Evolutionary conservation across 2,797 vertebrate species (phyloP), one percentile per base, ranked within the genome.

Genomic region (Darevskia nairensis): DNA sequence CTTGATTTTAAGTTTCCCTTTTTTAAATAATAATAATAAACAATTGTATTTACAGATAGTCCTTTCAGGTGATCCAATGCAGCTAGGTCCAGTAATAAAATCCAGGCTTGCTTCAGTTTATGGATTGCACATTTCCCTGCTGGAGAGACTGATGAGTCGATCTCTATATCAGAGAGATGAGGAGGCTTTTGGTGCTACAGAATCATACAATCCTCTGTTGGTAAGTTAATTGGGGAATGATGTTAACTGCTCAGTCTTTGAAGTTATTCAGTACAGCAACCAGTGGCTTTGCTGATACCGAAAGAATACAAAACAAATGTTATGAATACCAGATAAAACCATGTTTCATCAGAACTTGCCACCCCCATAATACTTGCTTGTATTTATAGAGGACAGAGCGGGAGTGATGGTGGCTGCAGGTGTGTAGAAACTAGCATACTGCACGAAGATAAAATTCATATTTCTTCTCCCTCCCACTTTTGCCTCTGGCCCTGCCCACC

Each of bases 51-150:
- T 77, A 0, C 90, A 99, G 99, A 97, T 99, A 13, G 94, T 99
- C 86, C 97, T 99, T 71, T 97, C 98, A 8, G 98, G 99, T 88
- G 99, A 99, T 93, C 98, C 98, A 35, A 97, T 97, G 95, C 99
- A 99, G 91, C 95, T 99, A 83, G 99, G 99, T 6, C 98, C 99
- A 0, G 86, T 98, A 64, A 97, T 99, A 92, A 99, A 99, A 96
- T 99, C 98, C 84, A 97, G 95, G 85, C 93, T 98, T 10, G 98
- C 98, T 0, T 41, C 91, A 61, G 90, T 91, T 80, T 99, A 98
- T 68, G 99, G 98, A 82, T 97, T 99, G 82, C 98, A 96, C 1
- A 13, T 97, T 15, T 99, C 98, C 74, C 94, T 99, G 91, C 84
- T 99, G 93, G 98, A 99, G 94, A 97, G 99, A 88, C 95, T 99